Evolutionary conservation across 2,797 vertebrate genomes (phyloP), one percentile per base, ranked within the genome.

Genomic region (Hydrolagus colliei): DNA sequence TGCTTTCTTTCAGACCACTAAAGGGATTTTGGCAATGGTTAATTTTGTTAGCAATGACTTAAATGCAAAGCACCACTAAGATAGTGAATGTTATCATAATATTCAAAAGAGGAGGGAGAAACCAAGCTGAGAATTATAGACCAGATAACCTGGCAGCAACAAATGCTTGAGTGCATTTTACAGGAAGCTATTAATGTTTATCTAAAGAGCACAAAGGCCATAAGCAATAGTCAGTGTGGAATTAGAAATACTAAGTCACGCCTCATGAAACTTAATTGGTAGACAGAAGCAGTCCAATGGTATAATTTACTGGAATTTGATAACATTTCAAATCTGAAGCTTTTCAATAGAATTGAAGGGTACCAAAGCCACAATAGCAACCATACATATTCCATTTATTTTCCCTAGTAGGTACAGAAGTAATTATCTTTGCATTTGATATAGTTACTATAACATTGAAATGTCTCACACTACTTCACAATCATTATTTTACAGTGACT

Each of bases 261-360:
- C 32, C 32, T 84, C 67, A 84, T 84, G 79, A 84, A 84, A 71
- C 79, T 84, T 67, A 84, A 84, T 84, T 84, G 71, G 79, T 35
- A 35, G 32, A 52, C 79, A 41, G 20, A 67, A 14, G 14, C 65
- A 35, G 41, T 71, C 65, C n/a, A 4, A 12, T 27, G 65, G 20
- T n/a, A 35, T 71, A 84, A 84, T 84, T 84, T 84, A 63, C 62
- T 10, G 32, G 79, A 27, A 84, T 84, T 71, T 84, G 32, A 52
- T 71, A 84, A n/a, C 41, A 68, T 84, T 84, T 67, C 63, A 63
- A 16, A 16, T 18, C 13, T 82, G 63, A 65, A 35, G 9, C 32
- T 84, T 84, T 84, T 84, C 67, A 84, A 84, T 63, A 84, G 71
- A 35, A 71, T 84, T 71, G 71, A 71, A 32, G 78, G 27, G 22